These are phyloP conservation scores for Motacilla tschutschensis DNA, from an alignment of 2,113 vertebrate genomes.

Conservation along the genomic window DNA sequence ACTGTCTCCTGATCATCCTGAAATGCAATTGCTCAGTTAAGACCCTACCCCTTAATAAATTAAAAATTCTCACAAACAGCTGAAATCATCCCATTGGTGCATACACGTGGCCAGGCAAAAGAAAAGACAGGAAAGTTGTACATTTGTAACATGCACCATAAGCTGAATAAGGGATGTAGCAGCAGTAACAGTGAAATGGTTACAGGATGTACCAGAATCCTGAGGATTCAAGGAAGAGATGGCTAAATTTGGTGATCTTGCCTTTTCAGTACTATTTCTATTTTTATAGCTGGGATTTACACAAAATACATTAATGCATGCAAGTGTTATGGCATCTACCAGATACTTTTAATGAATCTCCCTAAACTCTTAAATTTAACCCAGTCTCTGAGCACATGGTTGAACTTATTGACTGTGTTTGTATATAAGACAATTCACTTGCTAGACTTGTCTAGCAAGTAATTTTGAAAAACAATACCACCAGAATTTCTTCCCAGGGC, in stretches of 20 bases:
- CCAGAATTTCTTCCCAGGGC: not conserved
- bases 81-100: not conserved
- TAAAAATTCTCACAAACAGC: not conserved
- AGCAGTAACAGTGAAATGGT: not conserved
- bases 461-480: not conserved
- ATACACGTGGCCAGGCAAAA: not conserved
- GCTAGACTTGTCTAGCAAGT: not conserved
- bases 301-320: not conserved
- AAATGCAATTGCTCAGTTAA: not conserved
- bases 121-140: not conserved
- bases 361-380: not conserved
- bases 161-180: not conserved
- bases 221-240: not conserved
- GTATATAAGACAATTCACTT: not conserved
- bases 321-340: rapidly evolving
- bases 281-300: not conserved
- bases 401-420: not conserved
- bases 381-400: not conserved
- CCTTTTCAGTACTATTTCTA: not conserved
- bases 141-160: not conserved
- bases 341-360: not conserved
- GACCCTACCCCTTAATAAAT: not conserved
- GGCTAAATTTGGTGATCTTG: not conserved
- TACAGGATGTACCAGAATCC: not conserved
- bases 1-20: not conserved